phyloP scores from a whole-genome alignment of 2,113 vertebrate genomes.

The Chiloscyllium plagiosum region DNA sequence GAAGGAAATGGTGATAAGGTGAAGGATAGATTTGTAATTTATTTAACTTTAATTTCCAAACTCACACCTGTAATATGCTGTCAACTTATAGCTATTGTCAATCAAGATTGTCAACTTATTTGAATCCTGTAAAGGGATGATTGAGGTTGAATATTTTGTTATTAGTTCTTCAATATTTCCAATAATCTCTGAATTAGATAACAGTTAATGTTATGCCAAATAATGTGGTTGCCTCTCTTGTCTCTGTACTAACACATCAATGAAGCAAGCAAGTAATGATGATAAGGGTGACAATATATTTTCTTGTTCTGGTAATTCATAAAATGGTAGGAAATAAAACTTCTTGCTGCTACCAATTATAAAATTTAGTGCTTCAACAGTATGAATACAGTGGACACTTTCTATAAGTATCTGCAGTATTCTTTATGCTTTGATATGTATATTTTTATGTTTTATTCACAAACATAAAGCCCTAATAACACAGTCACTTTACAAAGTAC shows the following conservation, averaged over 20 bases:
- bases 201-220: not conserved
- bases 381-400: not conserved
- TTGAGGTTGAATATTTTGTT: not conserved
- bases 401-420: not conserved
- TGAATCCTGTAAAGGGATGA: not conserved
- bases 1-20: not conserved
- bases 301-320: not conserved
- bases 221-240: not conserved
- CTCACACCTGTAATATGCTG: not conserved
- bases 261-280: not conserved
- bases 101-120: not conserved
- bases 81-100: not conserved
- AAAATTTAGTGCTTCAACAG: not conserved
- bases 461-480: not conserved
- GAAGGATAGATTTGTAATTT: not conserved
- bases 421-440: not conserved
- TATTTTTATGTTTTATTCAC: not conserved
- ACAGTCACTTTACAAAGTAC: not conserved
- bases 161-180: not conserved
- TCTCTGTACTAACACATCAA: not conserved
- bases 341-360: not conserved
- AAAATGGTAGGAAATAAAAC: not conserved
- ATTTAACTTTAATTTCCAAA: not conserved
- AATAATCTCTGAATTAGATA: constrained; percentile 9
- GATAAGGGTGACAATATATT: not conserved